Percentiles rank a stretch among this genome's conserved stretches.
Evolutionary conservation across 2,888 invertebrate genomes (phyloP).

Genomic region (Cephonodes hylas): DNA sequence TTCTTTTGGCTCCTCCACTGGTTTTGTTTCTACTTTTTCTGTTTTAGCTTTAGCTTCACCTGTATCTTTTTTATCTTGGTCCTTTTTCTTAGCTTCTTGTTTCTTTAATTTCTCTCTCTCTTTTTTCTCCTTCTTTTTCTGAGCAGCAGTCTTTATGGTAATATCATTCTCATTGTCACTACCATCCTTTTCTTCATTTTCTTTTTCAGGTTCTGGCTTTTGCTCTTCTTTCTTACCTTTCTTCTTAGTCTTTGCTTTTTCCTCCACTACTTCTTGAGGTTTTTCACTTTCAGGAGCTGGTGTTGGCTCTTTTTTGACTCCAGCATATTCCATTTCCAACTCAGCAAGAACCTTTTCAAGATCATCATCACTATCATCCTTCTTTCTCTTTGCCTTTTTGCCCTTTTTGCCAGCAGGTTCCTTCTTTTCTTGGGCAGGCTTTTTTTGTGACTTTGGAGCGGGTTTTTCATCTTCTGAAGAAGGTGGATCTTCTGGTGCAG

Average conservation of each 20-base stretch:
- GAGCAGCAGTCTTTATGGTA: constrained; percentile 90
- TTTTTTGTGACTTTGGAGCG: not conserved
- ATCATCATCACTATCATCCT: constrained; percentile 89
- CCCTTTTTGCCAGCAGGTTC: constrained; percentile 84
- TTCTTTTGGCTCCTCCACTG: constrained; percentile 54
- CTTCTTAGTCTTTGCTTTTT: constrained; percentile 66
- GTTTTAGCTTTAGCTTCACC: constrained; percentile 42
- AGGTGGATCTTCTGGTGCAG: constrained; percentile 61
- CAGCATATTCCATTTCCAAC: constrained; percentile 89
- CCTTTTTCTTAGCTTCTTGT: constrained; percentile 84
- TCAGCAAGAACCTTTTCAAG: constrained; percentile 92
- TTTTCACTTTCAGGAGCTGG: constrained; percentile 63
- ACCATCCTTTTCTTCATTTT: constrained; percentile 63
- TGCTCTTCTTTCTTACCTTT: constrained; percentile 65
- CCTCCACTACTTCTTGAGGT: constrained; percentile 57
- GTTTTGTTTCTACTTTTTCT: constrained; percentile 44
- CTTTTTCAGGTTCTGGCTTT: constrained; percentile 48
- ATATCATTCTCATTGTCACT: constrained; percentile 80
- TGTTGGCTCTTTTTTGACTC: constrained; percentile 76
- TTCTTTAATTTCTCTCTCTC: constrained; percentile 90
- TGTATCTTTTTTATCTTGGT: constrained; percentile 59
- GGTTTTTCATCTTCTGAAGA: constrained; percentile 74
- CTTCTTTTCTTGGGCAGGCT: constrained; percentile 29
- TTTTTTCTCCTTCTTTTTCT: constrained; percentile 94
- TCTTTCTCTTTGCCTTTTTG: constrained; percentile 87